Percentiles rank a stretch among this genome's conserved stretches.
phyloP scores from a whole-genome alignment of 2,113 vertebrate genomes.

The Pomatorhinus ruficollis region DNA sequence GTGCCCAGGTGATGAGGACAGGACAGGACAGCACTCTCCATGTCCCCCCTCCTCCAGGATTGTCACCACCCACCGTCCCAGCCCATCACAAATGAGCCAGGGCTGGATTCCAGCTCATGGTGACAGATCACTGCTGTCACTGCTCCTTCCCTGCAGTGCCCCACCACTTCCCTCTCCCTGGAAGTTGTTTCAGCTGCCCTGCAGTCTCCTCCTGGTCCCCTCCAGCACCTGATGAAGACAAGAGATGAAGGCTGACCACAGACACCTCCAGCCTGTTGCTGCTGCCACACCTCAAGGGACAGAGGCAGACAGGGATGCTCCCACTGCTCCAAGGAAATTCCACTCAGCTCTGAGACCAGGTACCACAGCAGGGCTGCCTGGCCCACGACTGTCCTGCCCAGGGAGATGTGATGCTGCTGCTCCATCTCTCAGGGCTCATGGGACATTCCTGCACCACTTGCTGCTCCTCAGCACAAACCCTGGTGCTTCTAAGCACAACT shows the following conservation, averaged over 20 bases:
- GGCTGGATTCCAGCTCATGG: background rate
- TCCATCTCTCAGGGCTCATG: accelerated
- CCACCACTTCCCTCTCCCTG: background rate
- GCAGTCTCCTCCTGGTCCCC: background rate
- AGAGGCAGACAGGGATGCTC: background rate
- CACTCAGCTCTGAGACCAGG: accelerated
- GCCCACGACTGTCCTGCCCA: background rate
- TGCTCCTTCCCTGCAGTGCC: background rate
- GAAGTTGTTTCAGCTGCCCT: background rate
- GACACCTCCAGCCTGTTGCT: accelerated
- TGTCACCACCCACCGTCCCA: background rate
- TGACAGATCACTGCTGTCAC: background rate
- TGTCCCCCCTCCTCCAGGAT: background rate
- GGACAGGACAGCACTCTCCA: no score
- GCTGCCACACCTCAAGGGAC: accelerated
- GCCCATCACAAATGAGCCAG: accelerated
- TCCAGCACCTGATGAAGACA: background rate
- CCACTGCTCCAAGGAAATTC: accelerated
- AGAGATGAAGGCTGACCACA: background rate
- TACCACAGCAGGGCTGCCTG: background rate
- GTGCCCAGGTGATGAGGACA: accelerated
- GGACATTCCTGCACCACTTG: accelerated
- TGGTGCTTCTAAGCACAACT: accelerated
- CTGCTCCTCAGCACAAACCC: background rate
- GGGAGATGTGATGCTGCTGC: background rate